Evolutionary conservation across 2,888 invertebrate genomes (phyloP).

Genomic region (Thysanoteuthis rhombus): DNA sequence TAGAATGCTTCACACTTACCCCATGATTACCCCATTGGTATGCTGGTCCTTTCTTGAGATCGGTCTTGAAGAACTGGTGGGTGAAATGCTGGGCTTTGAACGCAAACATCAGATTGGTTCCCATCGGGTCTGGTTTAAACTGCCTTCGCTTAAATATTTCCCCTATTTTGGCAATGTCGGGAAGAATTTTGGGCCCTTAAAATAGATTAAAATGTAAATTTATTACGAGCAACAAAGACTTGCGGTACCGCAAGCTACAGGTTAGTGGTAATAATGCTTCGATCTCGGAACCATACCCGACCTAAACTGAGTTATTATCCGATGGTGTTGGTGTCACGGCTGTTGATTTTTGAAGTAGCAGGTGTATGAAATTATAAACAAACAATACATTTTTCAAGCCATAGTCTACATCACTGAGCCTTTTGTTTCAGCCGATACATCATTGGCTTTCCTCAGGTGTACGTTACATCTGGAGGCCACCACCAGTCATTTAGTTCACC

Average conservation of each 20-base stretch:
- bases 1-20: constrained; percentile 47
- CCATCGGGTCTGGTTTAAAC: constrained; percentile 67
- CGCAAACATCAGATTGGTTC: constrained; percentile 66
- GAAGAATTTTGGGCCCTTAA: constrained; percentile 52
- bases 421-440: background rate
- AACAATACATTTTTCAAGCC: too few relatives aligned
- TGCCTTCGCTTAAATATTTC: constrained; percentile 63
- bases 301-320: too few relatives aligned
- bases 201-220: background rate
- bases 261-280: too few relatives aligned
- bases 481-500: too few relatives aligned
- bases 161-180: constrained; percentile 57
- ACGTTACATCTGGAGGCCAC: too few relatives aligned
- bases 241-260: too few relatives aligned
- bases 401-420: background rate
- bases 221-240: too few relatives aligned
- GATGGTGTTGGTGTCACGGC: too few relatives aligned
- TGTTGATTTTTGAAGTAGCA: too few relatives aligned
- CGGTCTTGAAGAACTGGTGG: constrained; percentile 69
- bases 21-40: constrained; percentile 67
- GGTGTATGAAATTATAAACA: too few relatives aligned
- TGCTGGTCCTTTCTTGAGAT: constrained; percentile 61
- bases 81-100: constrained; percentile 69
- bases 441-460: background rate
- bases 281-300: too few relatives aligned